Evolutionary conservation across 1,140 invertebrate species (phyloP), one percentile per base, ranked within the genome.

Genomic region (Habropoda laboriosa): DNA sequence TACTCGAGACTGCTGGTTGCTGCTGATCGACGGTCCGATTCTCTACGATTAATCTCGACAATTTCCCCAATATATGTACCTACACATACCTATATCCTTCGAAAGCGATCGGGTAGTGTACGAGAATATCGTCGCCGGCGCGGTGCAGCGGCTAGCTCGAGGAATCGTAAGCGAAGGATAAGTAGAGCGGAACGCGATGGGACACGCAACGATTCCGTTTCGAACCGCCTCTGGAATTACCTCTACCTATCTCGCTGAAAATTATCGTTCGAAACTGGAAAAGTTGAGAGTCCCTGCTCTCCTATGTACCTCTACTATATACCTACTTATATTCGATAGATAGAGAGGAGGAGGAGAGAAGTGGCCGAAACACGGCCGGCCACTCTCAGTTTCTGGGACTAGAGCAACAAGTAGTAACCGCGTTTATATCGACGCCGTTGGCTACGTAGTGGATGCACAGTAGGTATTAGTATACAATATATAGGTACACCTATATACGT

Each of bases 401-500:
- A 83, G 89, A 90, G 91, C 91, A 92, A 92, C 91, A 92, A 92
- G 91, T 92, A 92, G 91, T 90, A 90, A 91, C 85, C 88, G 85
- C 85, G 87, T 89, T 90, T 87, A 87, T 85, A 89, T 82, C 81
- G 84, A 75, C 75, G 73, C 60, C 86, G 74, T 80, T 81, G 81
- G 82, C 81, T 80, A 78, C 74, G 82, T 60, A 49, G 66, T 74
- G 75, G 61, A 86, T 85, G 79, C 78, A 82, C 79, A 68, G 70
- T 80, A 72, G 80, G 77, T 77, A 75, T 86, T 76, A n/a, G 78
- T 82, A 82, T 51, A 67, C n/a, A n/a, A n/a, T 51, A 76, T 38
- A 55, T 70, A 30, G 51, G 55, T n/a, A n/a, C n/a, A n/a, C n/a
- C n/a, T 58, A 71, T 55, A 61, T 79, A 70, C 47, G 51, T 81